A percentile compares a stretch with the other conserved stretches of the same genome.
Evolutionary conservation across 2,113 vertebrate species (phyloP).

Genomic region (Otis tarda): DNA sequence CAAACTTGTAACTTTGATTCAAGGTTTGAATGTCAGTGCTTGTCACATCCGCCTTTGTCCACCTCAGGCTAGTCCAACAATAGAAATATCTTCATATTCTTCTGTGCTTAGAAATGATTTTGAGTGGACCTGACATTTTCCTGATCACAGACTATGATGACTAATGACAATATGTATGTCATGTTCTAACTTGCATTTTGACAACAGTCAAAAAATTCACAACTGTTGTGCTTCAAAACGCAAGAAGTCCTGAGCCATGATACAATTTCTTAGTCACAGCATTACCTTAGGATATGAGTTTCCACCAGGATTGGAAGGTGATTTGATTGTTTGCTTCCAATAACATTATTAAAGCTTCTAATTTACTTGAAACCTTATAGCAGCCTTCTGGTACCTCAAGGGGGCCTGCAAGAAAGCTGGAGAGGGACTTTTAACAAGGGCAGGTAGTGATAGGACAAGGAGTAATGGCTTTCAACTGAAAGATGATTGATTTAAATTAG

Average conservation of each 20-base stretch:
- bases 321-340: background rate
- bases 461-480: no score
- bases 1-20: background rate
- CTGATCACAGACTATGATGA: conserved; percentile 29
- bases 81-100: conserved; percentile 1
- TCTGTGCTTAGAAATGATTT: background rate
- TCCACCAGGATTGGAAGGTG: background rate
- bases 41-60: background rate
- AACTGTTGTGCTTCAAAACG: background rate
- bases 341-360: background rate
- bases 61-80: background rate
- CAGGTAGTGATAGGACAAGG: no score
- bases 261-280: background rate
- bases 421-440: no score
- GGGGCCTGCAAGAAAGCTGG: no score
- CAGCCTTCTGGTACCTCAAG: no score
- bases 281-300: background rate
- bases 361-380: background rate
- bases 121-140: conserved; percentile 21
- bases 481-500: no score
- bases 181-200: background rate
- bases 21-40: conserved; percentile 26
- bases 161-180: background rate
- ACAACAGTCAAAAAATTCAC: background rate
- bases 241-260: background rate